Evolutionary conservation across 2,888 invertebrate species (phyloP), one percentile per base, ranked within the genome.

Genomic region (Magallana nippona): DNA sequence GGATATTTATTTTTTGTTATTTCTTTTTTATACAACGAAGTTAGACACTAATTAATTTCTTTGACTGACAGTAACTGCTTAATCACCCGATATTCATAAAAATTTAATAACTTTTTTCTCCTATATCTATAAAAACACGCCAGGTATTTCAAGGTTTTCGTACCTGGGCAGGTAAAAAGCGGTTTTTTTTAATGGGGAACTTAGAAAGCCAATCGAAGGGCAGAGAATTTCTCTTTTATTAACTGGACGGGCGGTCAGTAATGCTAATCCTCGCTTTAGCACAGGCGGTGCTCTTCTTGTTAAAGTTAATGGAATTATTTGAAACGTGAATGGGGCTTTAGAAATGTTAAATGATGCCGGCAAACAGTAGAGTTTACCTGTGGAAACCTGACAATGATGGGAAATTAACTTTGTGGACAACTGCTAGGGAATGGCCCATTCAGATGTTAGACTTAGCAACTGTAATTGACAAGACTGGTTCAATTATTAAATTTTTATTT

Each of bases 281-380:
- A 71, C 71, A 15, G 10, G 13, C 27, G 27, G 10, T 13, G 13
- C 27, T 11, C 27, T 71, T 15, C 32, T 71, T 71, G 71, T 71
- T 13, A 27, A 71, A 71, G 71, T 71, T 71, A 71, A 71, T 71
- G 71, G 71, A 71, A 27, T 71, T 71, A 71, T 71, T 71, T 27
- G 44, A 27, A 71, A 71, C 27, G 22, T 71, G 27, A 71, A 71
- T 71, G 71, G 32, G 13, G 71, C 13, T 27, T 71, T 71, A 71
- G 44, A 44, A 44, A 44, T 44, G 44, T 44, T 44, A 44, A 44
- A 71, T 71, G 10, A 22, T 71, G 13, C 13, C 27, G 71, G 32
- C 71, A 71, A 71, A 22, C 22, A 22, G 22, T 22, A 27, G 27
- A 71, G 10, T 71, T 71, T 71, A 71, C 71, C 27, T 71, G 71